Conservation (phyloP, 2,797 vertebrate genomes). For the Zalophus californianus region DNA sequence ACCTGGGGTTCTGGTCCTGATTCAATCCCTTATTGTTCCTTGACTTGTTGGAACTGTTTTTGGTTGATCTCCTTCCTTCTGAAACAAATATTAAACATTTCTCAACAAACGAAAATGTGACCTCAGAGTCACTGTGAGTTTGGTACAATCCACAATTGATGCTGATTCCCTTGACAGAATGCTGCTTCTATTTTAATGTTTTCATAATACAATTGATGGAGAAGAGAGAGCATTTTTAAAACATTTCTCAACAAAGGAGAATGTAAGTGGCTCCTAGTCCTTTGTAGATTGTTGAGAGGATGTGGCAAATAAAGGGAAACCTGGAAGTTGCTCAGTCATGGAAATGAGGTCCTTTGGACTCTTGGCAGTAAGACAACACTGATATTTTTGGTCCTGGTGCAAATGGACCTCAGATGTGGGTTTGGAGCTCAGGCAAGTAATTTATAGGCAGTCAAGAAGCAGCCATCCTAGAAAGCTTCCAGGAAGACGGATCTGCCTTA, state of each 20-base stretch:
- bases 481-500: background rate
- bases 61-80: slow-evolving; percentile 20
- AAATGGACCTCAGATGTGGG: background rate
- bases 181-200: slow-evolving; percentile 58
- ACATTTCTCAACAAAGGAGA: background rate
- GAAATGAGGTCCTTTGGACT: background rate
- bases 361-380: background rate
- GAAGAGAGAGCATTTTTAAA: background rate
- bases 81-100: slow-evolving; percentile 37
- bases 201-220: slow-evolving; percentile 56
- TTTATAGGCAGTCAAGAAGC: background rate
- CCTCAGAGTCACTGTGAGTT: background rate
- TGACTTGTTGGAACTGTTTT: slow-evolving; percentile 39
- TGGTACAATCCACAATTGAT: slow-evolving; percentile 39
- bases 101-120: slow-evolving; percentile 15
- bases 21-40: background rate
- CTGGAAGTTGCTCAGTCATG: background rate
- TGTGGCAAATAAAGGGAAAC: slow-evolving; percentile 1
- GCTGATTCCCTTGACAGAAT: slow-evolving; percentile 46
- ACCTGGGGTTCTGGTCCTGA: background rate
- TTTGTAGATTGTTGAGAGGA: slow-evolving; percentile 41
- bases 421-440: background rate
- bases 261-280: background rate
- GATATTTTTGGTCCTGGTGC: background rate
- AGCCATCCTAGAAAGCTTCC: background rate